Percentiles rank a stretch among this genome's conserved stretches.
phyloP scores from a whole-genome alignment of 1,140 invertebrate genomes.

The Dendrolimus kikuchii region DNA sequence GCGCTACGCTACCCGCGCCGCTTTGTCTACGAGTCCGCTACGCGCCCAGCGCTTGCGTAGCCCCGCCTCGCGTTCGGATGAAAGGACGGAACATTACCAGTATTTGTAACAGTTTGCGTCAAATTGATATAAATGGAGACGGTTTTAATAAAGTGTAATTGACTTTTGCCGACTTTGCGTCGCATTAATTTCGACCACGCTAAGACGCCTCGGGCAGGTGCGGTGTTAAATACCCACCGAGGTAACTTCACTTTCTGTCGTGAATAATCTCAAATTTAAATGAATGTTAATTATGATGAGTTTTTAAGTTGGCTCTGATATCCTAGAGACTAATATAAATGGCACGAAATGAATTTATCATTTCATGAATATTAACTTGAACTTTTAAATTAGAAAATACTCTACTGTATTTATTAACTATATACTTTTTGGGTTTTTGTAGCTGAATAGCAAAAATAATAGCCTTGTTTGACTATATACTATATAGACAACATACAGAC shows the following conservation, averaged over 20 bases:
- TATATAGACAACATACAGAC: no score
- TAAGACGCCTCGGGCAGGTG: slow-evolving; percentile 67
- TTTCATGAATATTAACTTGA: neutral
- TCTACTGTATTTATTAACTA: neutral
- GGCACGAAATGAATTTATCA: slow-evolving; percentile 6
- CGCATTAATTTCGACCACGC: slow-evolving; percentile 70
- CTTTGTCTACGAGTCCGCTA: slow-evolving; percentile 56
- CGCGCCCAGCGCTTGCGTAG: slow-evolving; percentile 62
- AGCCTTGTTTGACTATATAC: no score
- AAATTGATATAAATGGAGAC: slow-evolving; percentile 72
- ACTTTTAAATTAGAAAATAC: no score
- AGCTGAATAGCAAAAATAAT: no score
- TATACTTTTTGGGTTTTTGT: neutral
- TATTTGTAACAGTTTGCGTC: slow-evolving; percentile 72
- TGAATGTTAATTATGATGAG: slow-evolving; percentile 66
- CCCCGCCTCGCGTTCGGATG: slow-evolving; percentile 59
- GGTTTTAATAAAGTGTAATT: slow-evolving; percentile 73
- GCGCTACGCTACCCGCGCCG: slow-evolving; percentile 33
- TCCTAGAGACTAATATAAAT: slow-evolving; percentile 36
- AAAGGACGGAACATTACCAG: slow-evolving; percentile 70
- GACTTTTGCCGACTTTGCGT: slow-evolving; percentile 70
- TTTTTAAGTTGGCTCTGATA: slow-evolving; percentile 50
- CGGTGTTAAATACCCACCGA: slow-evolving; percentile 58
- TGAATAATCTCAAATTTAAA: slow-evolving; percentile 68
- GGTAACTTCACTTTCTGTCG: slow-evolving; percentile 55